A percentile compares a stretch with the other conserved stretches of the same genome.
Conservation (phyloP, 64 coral and sea anemone species). For the Montipora cactus region DNA sequence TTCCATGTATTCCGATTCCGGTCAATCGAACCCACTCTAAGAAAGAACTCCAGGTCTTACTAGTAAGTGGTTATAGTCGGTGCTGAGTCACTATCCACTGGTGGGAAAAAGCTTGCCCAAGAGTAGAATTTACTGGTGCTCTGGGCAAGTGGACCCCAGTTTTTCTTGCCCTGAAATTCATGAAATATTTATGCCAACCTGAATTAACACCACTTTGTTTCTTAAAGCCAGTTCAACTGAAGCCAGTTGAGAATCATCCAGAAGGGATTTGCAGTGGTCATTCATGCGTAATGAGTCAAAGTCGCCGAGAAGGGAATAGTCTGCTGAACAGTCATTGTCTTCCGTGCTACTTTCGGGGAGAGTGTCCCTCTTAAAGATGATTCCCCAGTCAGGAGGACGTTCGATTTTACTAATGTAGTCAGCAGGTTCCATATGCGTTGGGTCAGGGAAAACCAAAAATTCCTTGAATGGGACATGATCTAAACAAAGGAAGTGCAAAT, state of each 20-base stretch:
- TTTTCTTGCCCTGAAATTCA: neutral
- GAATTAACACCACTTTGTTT: slow-evolving; percentile 79
- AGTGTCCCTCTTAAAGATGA: slow-evolving; percentile 31
- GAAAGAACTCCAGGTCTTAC: too few species aligned
- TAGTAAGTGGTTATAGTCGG: too few species aligned
- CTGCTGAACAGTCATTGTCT: neutral
- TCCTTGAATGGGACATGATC: slow-evolving; percentile 69
- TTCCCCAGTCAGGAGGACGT: slow-evolving; percentile 43
- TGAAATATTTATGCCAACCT: slow-evolving; percentile 17
- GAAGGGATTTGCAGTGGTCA: neutral
- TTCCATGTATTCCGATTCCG: too few species aligned
- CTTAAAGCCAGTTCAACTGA: slow-evolving; percentile 74
- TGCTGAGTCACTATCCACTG: too few species aligned
- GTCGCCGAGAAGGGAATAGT: slow-evolving; percentile 35
- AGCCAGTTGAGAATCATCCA: slow-evolving; percentile 86
- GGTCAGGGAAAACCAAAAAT: slow-evolving; percentile 46
- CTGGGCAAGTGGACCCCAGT: too few species aligned
- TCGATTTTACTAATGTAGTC: slow-evolving; percentile 45
- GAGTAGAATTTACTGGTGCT: too few species aligned
- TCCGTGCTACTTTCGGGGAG: neutral
- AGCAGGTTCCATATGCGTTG: slow-evolving; percentile 1
- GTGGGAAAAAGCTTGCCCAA: too few species aligned
- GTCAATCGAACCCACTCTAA: too few species aligned
- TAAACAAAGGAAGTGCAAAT: neutral
- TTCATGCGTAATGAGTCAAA: slow-evolving; percentile 14